Evolutionary conservation across 2,113 vertebrate genomes (phyloP), one percentile per base, ranked within the genome.

Genomic region (Aegithalos caudatus): DNA sequence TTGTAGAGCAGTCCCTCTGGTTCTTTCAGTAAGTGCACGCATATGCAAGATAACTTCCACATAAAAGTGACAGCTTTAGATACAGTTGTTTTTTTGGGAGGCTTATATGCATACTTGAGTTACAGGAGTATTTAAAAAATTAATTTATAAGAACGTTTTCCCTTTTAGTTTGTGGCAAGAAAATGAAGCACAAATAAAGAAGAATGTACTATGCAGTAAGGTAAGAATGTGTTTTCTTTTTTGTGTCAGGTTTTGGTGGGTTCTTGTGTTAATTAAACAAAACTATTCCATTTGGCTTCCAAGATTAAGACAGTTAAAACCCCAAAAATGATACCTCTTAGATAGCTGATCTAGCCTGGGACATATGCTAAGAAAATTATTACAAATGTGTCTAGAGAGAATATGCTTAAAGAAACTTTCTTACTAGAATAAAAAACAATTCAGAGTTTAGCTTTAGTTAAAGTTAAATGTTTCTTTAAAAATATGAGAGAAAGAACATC

Each of bases 281-380:
- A 64, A 53, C 6, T 66, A 29, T 67, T 74, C 9, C 11, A 61
- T 81, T 86, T 83, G 18, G 3, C n/a, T 92, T 92, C 29, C 31
- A 83, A 90, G 80, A 77, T 33, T 60, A 31, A 35, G 24, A 67
- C 9, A 65, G 11, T 5, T 90, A 50, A 67, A 85, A 35, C 4
- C 1, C 1, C 15, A 6, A 14, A 8, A 76, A n/a, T 47, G 0
- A 2, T 56, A 5, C 60, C 7, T 47, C 14, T 82, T 56, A 56
- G 24, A 27, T 24, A 40, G 16, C 9, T 90, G 31, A 23, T 72
- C 4, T 48, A 37, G 8, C 7, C 38, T 83, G n/a, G 15, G 2
- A n/a, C 11, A 28, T 17, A 45, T 2, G 2, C 8, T 45, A 50
- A 86, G 70, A 53, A 47, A 72, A 48, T 61, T 81, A n/a, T 67